A percentile compares a stretch with the other conserved stretches of the same genome.
Conservation (phyloP, 2,888 invertebrate species). For the Caenorhabditis auriculariae region DNA sequence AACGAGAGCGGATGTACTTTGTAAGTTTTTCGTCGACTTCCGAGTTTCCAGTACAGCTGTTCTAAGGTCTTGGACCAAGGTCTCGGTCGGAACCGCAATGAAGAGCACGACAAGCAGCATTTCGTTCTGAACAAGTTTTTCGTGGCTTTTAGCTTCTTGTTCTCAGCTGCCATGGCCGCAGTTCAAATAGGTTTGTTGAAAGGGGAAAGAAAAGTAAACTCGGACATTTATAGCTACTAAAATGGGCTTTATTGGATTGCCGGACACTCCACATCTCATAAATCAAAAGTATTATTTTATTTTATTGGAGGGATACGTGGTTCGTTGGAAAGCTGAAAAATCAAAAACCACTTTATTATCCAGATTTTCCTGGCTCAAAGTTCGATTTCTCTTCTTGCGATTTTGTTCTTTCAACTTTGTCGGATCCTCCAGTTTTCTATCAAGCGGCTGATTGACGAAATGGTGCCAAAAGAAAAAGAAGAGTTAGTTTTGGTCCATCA, state of each 20-base stretch:
- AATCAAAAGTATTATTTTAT: slow-evolving; percentile 29
- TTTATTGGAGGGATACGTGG: slow-evolving; percentile 38
- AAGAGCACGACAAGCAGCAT: slow-evolving; percentile 36
- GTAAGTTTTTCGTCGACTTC: slow-evolving; percentile 14
- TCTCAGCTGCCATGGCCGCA: slow-evolving; percentile 31
- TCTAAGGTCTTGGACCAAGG: slow-evolving; percentile 38
- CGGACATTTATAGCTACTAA: slow-evolving; percentile 25
- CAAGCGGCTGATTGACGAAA: slow-evolving; percentile 14
- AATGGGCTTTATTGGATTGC: slow-evolving; percentile 26
- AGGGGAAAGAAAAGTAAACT: neutral
- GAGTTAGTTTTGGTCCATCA: slow-evolving; percentile 4
- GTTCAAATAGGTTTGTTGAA: slow-evolving; percentile 30
- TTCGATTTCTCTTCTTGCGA: slow-evolving; percentile 19
- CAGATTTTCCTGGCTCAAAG: slow-evolving; percentile 20
- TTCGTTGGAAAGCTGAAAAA: too few relatives aligned
- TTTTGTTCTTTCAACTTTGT: slow-evolving; percentile 21
- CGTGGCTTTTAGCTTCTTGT: slow-evolving; percentile 33
- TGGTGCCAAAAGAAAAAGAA: slow-evolving; percentile 17
- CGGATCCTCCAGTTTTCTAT: slow-evolving; percentile 11
- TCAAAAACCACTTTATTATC: neutral
- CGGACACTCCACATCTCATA: slow-evolving; percentile 37
- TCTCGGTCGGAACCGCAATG: slow-evolving; percentile 30
- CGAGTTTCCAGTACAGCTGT: slow-evolving; percentile 1
- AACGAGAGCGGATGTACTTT: slow-evolving; percentile 39
- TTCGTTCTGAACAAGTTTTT: slow-evolving; percentile 39